Percentiles rank a stretch among this genome's conserved stretches.
Conservation (phyloP, 2,888 invertebrate species). For the Drosophila cracens region DNA sequence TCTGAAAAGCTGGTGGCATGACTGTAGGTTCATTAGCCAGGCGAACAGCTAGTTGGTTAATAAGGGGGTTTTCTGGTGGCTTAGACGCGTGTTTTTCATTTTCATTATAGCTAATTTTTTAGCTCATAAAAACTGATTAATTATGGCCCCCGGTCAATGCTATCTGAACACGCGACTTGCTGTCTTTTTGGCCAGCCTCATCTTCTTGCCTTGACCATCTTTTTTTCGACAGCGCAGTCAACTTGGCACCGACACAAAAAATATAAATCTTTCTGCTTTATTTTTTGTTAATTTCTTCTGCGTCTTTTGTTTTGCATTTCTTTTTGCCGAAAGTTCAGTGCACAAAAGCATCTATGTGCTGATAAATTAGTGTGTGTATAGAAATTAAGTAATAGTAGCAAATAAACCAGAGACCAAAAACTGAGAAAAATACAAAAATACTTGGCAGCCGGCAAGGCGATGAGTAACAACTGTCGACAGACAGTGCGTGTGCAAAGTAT, state of each 20-base stretch:
- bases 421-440: slow-evolving; percentile 16
- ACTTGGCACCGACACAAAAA: slow-evolving; percentile 64
- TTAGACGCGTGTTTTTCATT: slow-evolving; percentile 25
- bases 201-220: slow-evolving; percentile 60
- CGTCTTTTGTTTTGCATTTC: slow-evolving; percentile 1
- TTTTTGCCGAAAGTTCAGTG: slow-evolving; percentile 59
- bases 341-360: slow-evolving; percentile 25
- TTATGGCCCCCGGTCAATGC: slow-evolving; percentile 70
- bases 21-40: slow-evolving; percentile 72
- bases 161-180: slow-evolving; percentile 62
- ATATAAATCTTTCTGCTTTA: slow-evolving; percentile 29
- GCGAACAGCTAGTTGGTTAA: background rate
- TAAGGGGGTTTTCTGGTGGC: background rate
- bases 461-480: slow-evolving; percentile 62
- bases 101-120: slow-evolving; percentile 57
- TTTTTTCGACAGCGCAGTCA: slow-evolving; percentile 47
- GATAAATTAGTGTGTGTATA: background rate
- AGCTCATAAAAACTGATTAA: slow-evolving; percentile 71
- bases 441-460: slow-evolving; percentile 60
- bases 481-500: slow-evolving; percentile 49
- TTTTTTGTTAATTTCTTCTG: slow-evolving; percentile 13
- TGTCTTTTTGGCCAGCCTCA: slow-evolving; percentile 21
- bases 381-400: slow-evolving; percentile 70
- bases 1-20: slow-evolving; percentile 77
- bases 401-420: slow-evolving; percentile 37